Percentiles rank a stretch among this genome's conserved stretches.
Conservation (phyloP, 2,797 vertebrate species). For the Periparus ater region DNA sequence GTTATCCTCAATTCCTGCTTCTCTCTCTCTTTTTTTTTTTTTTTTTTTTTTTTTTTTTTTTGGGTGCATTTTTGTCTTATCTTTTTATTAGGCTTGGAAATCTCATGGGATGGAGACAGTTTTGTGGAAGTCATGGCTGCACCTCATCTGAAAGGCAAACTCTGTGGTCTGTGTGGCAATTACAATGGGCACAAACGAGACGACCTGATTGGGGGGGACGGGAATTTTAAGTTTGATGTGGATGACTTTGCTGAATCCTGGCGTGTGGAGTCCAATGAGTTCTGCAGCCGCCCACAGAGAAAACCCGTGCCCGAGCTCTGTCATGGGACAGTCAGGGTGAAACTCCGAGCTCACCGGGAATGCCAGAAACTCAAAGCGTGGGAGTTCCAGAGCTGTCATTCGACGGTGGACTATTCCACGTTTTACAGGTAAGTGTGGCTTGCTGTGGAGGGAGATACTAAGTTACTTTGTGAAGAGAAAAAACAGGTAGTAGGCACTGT, state of each 20-base stretch:
- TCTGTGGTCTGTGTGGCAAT: slow-evolving; percentile 97
- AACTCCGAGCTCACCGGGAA: slow-evolving; percentile 92
- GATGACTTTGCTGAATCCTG: slow-evolving; percentile 97
- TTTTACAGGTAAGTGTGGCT: slow-evolving; percentile 87
- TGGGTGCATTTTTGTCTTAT: background rate
- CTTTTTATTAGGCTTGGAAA: slow-evolving; percentile 86
- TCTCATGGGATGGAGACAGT: slow-evolving; percentile 99
- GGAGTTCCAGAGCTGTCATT: slow-evolving; percentile 95
- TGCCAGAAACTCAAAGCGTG: slow-evolving; percentile 95
- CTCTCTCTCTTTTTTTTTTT: background rate
- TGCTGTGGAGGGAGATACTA: background rate
- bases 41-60: background rate
- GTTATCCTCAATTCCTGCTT: background rate
- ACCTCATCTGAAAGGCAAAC: slow-evolving; percentile 88
- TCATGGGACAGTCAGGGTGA: slow-evolving; percentile 89
- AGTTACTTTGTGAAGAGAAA: background rate
- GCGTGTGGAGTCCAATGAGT: slow-evolving; percentile 91
- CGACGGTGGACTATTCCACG: slow-evolving; percentile 86
- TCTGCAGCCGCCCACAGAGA: slow-evolving; percentile 84
- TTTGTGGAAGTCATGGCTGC: slow-evolving; percentile 96
- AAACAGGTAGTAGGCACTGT: background rate
- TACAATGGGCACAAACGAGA: slow-evolving; percentile 97
- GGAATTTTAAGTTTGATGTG: slow-evolving; percentile 95
- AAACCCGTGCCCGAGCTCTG: slow-evolving; percentile 87
- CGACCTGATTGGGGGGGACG: slow-evolving; percentile 92